Conservation (phyloP, 2,113 vertebrate genomes). For the Hyaena hyaena region DNA sequence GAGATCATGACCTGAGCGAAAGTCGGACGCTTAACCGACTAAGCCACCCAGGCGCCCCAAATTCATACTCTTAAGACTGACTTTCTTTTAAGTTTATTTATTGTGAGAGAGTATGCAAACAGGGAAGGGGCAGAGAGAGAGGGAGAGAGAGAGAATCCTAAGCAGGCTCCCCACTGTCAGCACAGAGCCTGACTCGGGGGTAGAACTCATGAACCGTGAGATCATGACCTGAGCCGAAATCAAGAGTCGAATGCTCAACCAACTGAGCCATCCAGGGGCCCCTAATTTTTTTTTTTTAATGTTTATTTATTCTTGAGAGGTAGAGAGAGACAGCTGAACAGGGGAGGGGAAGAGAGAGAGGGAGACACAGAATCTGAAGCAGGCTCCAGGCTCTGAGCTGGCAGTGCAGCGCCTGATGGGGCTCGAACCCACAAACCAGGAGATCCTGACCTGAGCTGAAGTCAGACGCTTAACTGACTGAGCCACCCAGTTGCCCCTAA, state of each 20-base stretch:
- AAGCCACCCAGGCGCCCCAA: no score
- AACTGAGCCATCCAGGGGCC: not conserved
- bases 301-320: not conserved
- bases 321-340: not conserved
- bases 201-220: rapidly evolving
- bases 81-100: no score
- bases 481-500: not conserved
- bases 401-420: rapidly evolving
- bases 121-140: no score
- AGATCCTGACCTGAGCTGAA: not conserved
- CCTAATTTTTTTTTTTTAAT: not conserved
- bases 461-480: no score
- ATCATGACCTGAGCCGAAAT: not conserved
- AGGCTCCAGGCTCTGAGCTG: no score
- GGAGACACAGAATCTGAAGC: not conserved
- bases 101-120: no score
- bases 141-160: no score
- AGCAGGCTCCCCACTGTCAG: no score
- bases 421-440: not conserved
- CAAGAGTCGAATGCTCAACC: not conserved
- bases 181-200: rapidly evolving
- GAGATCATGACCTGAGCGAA: no score
- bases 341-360: not conserved
- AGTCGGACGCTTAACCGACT: no score
- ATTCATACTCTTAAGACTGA: no score